These are phyloP conservation scores for Agapornis roseicollis DNA, from an alignment of 2,113 vertebrate species.

Conservation along the genomic window DNA sequence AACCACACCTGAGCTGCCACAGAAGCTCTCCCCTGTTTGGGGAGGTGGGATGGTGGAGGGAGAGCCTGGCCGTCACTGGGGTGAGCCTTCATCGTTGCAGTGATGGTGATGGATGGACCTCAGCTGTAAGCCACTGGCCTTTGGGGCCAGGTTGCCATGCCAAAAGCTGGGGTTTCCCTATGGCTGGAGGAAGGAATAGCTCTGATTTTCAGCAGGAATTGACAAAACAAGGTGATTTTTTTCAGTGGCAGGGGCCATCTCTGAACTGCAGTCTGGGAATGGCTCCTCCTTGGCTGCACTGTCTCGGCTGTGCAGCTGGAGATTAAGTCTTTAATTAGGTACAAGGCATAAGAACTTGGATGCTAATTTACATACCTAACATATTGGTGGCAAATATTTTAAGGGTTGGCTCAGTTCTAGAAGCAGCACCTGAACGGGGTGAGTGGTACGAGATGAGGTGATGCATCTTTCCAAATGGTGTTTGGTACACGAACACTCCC, in stretches of 20 bases:
- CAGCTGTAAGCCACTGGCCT: rapidly evolving
- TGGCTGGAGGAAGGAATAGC: rapidly evolving
- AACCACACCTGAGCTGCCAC: neutral
- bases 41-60: neutral
- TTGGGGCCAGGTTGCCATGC: rapidly evolving
- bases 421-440: neutral
- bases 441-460: neutral
- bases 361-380: neutral
- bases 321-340: neutral
- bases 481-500: rapidly evolving
- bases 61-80: neutral
- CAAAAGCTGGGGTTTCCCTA: neutral
- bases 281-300: neutral
- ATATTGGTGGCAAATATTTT: neutral
- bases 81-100: rapidly evolving
- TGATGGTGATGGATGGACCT: neutral
- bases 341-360: neutral
- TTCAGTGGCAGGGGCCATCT: neutral
- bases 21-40: neutral
- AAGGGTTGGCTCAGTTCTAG: neutral
- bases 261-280: rapidly evolving
- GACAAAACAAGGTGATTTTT: rapidly evolving
- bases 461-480: neutral
- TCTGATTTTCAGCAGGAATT: neutral
- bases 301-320: neutral